These are phyloP conservation scores for Phorcus lineatus DNA, from an alignment of 2,888 invertebrate species.

Conservation along the genomic window DNA sequence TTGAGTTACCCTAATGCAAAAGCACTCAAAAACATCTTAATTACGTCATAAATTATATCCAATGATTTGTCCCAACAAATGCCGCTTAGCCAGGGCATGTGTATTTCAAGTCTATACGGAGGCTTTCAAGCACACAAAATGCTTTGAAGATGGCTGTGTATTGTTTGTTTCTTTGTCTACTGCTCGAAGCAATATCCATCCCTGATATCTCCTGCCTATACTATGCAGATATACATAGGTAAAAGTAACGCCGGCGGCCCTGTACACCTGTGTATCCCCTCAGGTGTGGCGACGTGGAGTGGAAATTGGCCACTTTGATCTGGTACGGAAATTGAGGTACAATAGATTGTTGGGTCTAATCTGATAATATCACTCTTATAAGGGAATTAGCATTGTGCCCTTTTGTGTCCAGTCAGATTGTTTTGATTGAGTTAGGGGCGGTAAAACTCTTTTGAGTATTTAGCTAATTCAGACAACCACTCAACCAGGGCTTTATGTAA, in stretches of 20 bases:
- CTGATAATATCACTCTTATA: constrained; percentile 20
- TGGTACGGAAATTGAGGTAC: constrained; percentile 5
- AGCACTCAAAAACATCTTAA: too few species aligned
- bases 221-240: background rate
- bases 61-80: too few species aligned
- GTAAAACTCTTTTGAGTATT: constrained; percentile 5
- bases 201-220: background rate
- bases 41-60: too few species aligned
- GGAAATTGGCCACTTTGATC: background rate
- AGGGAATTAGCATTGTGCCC: constrained; percentile 17
- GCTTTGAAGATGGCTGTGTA: too few species aligned
- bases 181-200: too few species aligned
- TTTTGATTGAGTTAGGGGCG: constrained; percentile 3
- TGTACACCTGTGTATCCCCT: constrained; percentile 9
- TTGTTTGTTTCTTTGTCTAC: too few species aligned
- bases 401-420: constrained; percentile 12
- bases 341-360: background rate
- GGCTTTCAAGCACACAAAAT: too few species aligned
- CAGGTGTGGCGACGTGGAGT: background rate
- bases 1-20: too few species aligned
- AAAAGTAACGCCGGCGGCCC: background rate
- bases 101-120: too few species aligned
- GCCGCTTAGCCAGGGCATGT: too few species aligned
- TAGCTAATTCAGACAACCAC: background rate
- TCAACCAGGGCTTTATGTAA: background rate